phyloP scores from a whole-genome alignment of 1,140 invertebrate genomes.

The Octopus sinensis region DNA sequence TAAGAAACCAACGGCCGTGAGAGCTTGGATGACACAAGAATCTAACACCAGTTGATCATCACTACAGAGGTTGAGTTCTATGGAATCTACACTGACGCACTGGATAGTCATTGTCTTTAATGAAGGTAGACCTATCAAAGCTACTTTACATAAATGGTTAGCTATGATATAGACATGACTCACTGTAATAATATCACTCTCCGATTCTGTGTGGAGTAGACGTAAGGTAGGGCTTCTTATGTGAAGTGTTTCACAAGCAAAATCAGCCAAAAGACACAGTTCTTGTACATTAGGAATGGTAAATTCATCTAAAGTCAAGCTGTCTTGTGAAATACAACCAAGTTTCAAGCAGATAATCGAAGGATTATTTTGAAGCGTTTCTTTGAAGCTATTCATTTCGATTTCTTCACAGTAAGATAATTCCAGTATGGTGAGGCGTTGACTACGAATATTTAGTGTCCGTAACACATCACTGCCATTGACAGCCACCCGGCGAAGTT shows the following conservation, averaged over 20 bases:
- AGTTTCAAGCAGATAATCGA: conserved; percentile 36
- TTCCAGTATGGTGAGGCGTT: conserved; percentile 38
- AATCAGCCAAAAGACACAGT: conserved; percentile 44
- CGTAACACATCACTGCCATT: conserved; percentile 43
- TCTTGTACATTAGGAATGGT: conserved; percentile 44
- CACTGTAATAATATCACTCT: conserved; percentile 45
- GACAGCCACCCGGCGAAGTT: conserved; percentile 33
- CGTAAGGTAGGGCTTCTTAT: conserved; percentile 44
- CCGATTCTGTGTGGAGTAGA: conserved; percentile 44
- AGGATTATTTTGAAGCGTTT: conserved; percentile 35
- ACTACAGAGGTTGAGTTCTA: conserved; percentile 50
- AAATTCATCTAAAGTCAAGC: conserved; percentile 42
- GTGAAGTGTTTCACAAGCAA: conserved; percentile 46
- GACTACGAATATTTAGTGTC: conserved; percentile 39
- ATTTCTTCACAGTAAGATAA: conserved; percentile 45
- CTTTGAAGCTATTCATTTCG: conserved; percentile 38
- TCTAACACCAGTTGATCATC: conserved; percentile 47
- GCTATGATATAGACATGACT: conserved; percentile 51
- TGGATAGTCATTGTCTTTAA: conserved; percentile 46
- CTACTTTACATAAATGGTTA: conserved; percentile 50
- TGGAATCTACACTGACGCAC: conserved; percentile 48
- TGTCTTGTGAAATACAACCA: conserved; percentile 45
- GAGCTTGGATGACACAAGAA: conserved; percentile 47
- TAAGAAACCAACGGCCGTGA: conserved; percentile 46
- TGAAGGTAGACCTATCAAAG: conserved; percentile 42